Base-by-base conservation (phyloP, 2,113 vertebrate genomes). In the Xenopus borealis region DNA sequence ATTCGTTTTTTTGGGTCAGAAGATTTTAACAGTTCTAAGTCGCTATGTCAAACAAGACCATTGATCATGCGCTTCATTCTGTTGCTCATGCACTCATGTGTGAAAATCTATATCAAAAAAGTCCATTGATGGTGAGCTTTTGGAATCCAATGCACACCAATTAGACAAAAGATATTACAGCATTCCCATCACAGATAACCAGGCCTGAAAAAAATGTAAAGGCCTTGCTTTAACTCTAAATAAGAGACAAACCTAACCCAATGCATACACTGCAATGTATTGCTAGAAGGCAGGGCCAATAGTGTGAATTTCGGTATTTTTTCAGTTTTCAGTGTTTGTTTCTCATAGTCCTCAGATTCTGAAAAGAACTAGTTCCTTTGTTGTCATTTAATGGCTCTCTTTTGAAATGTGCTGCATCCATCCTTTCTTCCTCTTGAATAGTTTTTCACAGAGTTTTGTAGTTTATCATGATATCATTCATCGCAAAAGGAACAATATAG, bases 111-210 rank as follows among this genome's bases (percentile, higher is more conserved):
- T 45, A 23, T 70, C 40, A 70, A 70, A 64, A 55, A 70, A 14
- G 50, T 18, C 67, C 40, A 77, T 77, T 77, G 59, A 77, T 63
- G 61, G 17, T 45, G 68, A 45, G 57, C 10, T 61, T 70, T 64
- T 77, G 66, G 74, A 77, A 57, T 64, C 30, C 30, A 64, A 17
- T 45, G 50, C 66, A 50, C 27, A 20, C 57, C n/a, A 55, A 17
- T 20, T 40, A 44, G 62, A 77, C 74, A 64, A 70, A 70, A 64
- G 66, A 46, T 18, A 64, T 23, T 20, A 45, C 14, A 68, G 67
- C 53, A 59, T 77, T 77, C 59, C 59, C 66, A 77, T 77, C 59
- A 77, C 47, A 53, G 69, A 64, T 62, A n/a, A 47, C 33, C 8
- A 14, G 65, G 33, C 33, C 9, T 16, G 14, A 57, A n/a, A 13